Evolutionary conservation across 2,888 invertebrate genomes (phyloP), one percentile per base, ranked within the genome.

Genomic region (Crocallis elinguaria): DNA sequence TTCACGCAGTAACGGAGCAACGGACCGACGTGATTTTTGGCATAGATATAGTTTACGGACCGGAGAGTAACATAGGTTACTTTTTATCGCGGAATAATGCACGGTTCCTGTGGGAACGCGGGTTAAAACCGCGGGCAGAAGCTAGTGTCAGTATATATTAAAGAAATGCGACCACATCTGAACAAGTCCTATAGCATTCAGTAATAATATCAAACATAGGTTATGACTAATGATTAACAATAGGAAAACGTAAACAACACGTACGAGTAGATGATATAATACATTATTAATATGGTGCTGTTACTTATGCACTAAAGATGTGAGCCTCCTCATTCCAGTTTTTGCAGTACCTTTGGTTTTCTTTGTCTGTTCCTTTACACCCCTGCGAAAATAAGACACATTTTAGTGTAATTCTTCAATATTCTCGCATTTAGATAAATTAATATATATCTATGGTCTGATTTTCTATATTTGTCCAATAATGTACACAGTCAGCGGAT

Each of bases 281-380:
- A n/a, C n/a, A n/a, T n/a, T n/a, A n/a, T n/a, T n/a, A n/a, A n/a
- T n/a, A n/a, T n/a, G 49, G 51, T 54, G 57, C 39, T 17, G 59
- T 79, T 86, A 89, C 83, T 90, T 90, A 79, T 86, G 79, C 76
- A 88, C 88, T 67, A 90, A 73, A 44, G 90, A 85, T 57, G 90
- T 79, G 64, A 91, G 84, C 75, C 88, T 79, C 73, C 77, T 79
- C 61, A 88, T 84, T 35, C 81, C 88, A 16, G 88, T 72, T 73
- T 90, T 91, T 41, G 77, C 63, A 59, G 79, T 73, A 67, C 86
- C 88, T 82, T 91, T 91, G 74, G 86, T 86, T 76, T 88, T 89
- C 77, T 89, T 90, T 38, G 84, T 83, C 71, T 90, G 91, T 67
- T 90, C 91, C 64, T 90, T 90, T 43, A 90, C 89, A 41, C 91